Evolutionary conservation across 1,140 invertebrate genomes (phyloP), one percentile per base, ranked within the genome.

Genomic region (Heliconius himera): DNA sequence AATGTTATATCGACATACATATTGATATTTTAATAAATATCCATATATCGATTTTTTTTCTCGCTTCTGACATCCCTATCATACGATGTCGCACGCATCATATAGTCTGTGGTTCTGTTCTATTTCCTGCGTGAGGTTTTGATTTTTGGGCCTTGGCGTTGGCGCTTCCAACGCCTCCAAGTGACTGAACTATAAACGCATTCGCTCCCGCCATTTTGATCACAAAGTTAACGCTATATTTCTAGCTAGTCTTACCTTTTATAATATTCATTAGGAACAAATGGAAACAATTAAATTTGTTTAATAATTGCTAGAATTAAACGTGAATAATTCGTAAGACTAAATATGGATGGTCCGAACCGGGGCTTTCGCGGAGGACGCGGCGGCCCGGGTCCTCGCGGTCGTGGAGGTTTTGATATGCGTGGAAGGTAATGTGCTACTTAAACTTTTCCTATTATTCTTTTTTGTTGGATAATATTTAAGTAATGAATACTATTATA

Each of bases 371-470:
- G 90, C 46, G 92, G 92, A 51, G 92, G 93, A 74, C 90, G 91
- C 79, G 91, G 93, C 38, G 89, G 89, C 8, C 91, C 87, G 36
- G 90, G 90, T 8, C 84, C 83, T 36, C 87, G 91, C 84, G 91
- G 92, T 54, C 80, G 92, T 84, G 91, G 92, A 51, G 79, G 92
- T 38, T 93, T 94, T 82, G 91, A 94, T 73, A 93, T 94, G 91
- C 87, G 91, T 81, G 92, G 92, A 83, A 87, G 92, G 92, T 94
- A 88, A 84, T 54, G 4, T 66, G 8, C 9, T 66, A 26, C 60
- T 29, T 56, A 5, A 22, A 66, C 26, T 66, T 16, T 22, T 22
- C 29, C 13, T 60, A 26, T 16, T 36, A 8, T 73, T 18, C 22
- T 41, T 22, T 60, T 9, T 13, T 60, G 54, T 56, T 22, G 9